phyloP scores from a whole-genome alignment of 2,797 vertebrate genomes.

The Myiothlypis coronata region DNA sequence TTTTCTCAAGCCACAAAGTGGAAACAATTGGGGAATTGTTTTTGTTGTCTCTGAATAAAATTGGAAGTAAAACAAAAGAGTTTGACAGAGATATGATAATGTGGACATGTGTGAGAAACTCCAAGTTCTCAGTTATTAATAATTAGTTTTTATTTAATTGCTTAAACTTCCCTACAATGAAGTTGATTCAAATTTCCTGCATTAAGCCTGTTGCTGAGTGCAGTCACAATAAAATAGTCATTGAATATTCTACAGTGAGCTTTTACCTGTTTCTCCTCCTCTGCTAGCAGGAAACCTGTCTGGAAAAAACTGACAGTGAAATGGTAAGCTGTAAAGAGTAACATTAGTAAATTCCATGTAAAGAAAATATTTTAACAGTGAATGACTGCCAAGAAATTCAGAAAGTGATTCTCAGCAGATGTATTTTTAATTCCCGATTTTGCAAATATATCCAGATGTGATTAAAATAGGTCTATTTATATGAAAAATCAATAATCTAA shows the following conservation, averaged over 20 bases:
- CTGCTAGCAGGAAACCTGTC: neutral
- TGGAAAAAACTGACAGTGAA: neutral
- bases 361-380: conserved; percentile 35
- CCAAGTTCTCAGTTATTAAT: neutral
- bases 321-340: neutral
- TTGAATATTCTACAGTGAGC: neutral
- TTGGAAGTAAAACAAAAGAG: neutral
- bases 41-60: neutral
- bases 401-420: neutral
- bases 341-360: neutral
- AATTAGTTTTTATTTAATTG: neutral
- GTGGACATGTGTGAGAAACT: neutral
- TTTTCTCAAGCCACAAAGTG: neutral
- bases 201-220: neutral
- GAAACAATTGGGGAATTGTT: neutral
- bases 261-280: neutral
- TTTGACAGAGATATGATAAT: neutral
- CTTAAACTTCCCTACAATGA: neutral
- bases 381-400: conserved; percentile 17
- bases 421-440: conserved; percentile 26
- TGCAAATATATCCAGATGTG: neutral
- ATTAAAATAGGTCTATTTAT: neutral
- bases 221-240: neutral
- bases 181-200: neutral
- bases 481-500: neutral